phyloP scores from a whole-genome alignment of 2,113 vertebrate genomes.

The Pampusana beccarii region DNA sequence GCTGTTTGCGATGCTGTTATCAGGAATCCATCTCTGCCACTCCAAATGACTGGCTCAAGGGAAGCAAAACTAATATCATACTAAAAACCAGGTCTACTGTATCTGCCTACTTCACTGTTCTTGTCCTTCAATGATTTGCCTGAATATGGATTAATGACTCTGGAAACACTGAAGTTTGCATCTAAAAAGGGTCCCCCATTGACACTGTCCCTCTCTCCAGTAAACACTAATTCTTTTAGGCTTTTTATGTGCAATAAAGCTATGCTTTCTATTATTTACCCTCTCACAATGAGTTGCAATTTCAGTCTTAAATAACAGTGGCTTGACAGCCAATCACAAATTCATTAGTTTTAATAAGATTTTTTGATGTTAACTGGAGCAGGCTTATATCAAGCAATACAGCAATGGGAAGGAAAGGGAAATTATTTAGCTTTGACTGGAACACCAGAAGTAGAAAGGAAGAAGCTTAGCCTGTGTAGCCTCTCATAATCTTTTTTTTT shows the following conservation, averaged over 20 bases:
- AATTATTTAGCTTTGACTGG: background rate
- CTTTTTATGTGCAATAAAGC: too few species aligned
- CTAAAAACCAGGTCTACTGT: background rate
- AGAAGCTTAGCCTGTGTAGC: background rate
- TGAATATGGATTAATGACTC: background rate
- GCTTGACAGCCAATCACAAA: background rate
- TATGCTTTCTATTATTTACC: background rate
- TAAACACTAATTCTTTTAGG: too few species aligned
- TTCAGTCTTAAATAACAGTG: background rate
- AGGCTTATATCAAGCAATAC: background rate
- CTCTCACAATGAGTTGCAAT: background rate
- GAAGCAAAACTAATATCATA: background rate
- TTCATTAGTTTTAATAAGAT: background rate
- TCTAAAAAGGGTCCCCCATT: background rate
- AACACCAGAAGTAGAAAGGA: background rate
- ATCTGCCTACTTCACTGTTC: background rate
- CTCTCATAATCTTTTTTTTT: background rate
- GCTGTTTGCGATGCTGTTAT: rapidly evolving
- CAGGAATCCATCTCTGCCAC: background rate
- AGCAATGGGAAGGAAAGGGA: background rate
- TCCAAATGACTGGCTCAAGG: background rate
- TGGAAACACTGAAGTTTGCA: background rate
- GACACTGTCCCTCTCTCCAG: too few species aligned
- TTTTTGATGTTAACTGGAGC: background rate
- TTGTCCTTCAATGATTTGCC: background rate